Evolutionary conservation across 1,140 invertebrate genomes (phyloP).

Genomic region (Drosophila virilis): DNA sequence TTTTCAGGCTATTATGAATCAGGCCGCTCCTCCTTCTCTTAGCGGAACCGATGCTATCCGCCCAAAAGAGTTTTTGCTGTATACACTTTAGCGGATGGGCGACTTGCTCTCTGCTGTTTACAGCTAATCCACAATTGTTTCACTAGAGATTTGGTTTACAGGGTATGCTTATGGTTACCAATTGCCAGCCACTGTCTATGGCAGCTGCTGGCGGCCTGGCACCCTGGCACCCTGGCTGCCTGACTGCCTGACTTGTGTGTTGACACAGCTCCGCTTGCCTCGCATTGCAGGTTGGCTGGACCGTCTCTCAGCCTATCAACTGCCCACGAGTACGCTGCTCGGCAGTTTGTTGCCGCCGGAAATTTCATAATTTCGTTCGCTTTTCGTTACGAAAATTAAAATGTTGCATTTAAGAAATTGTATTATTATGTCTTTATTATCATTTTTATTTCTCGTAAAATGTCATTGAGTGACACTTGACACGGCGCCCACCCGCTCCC

Average conservation of each 20-base stretch:
- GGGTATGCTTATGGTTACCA: neutral
- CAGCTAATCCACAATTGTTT: too few relatives aligned
- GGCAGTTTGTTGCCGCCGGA: conserved; percentile 57
- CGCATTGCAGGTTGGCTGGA: conserved; percentile 26
- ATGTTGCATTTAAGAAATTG: conserved; percentile 71
- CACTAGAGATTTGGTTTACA: neutral
- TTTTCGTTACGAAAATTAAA: conserved; percentile 64
- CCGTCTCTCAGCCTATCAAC: conserved; percentile 28
- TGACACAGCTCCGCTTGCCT: conserved; percentile 10
- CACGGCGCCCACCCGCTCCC: conserved; percentile 22
- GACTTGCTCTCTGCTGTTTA: too few relatives aligned
- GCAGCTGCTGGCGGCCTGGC: neutral
- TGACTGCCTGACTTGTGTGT: conserved; percentile 5
- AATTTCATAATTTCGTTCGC: conserved; percentile 68
- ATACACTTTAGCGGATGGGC: too few relatives aligned
- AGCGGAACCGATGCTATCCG: too few relatives aligned
- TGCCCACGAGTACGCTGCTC: conserved; percentile 13
- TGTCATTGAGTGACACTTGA: conserved; percentile 77
- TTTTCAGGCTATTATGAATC: too few relatives aligned
- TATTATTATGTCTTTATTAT: conserved; percentile 70
- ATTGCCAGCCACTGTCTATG: neutral
- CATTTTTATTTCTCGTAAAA: conserved; percentile 49
- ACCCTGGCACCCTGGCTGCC: neutral
- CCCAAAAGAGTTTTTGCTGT: too few relatives aligned
- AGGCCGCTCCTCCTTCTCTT: too few relatives aligned